Percentiles rank a stretch among this genome's conserved stretches.
phyloP scores from a whole-genome alignment of 2,113 vertebrate species.

The Rhagologus leucostigma region DNA sequence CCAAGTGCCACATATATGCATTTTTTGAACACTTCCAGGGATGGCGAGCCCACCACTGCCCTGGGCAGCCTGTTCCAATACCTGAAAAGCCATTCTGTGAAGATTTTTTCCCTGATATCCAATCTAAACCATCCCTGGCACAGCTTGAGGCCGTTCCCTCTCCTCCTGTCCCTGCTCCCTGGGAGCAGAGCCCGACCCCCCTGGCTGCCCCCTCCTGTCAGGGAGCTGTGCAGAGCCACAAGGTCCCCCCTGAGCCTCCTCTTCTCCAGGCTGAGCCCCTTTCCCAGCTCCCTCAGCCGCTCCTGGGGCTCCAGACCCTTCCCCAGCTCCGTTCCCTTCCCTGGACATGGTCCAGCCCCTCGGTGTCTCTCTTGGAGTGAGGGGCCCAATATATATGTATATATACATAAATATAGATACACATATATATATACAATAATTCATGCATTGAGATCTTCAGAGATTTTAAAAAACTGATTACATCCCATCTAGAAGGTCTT shows the following conservation, averaged over 20 bases:
- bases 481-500: not conserved
- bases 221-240: not conserved
- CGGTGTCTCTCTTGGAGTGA: no score
- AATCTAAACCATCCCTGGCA: fast-evolving
- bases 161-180: not conserved
- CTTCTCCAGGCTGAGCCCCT: not conserved
- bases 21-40: not conserved
- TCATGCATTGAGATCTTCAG: not conserved
- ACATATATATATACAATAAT: not conserved
- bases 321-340: fast-evolving
- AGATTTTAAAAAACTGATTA: not conserved
- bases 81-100: no score
- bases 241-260: not conserved
- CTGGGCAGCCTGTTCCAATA: no score
- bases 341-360: fast-evolving
- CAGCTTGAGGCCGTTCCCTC: not conserved
- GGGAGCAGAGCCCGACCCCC: not conserved
- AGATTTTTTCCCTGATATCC: not conserved
- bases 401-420: not conserved
- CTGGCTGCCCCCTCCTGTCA: not conserved
- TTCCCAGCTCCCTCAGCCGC: not conserved
- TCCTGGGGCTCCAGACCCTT: not conserved
- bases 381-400: fast-evolving
- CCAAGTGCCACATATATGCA: fast-evolving
- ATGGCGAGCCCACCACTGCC: not conserved